phyloP scores from a whole-genome alignment of 2,113 vertebrate species.

The Pan paniscus region DNA sequence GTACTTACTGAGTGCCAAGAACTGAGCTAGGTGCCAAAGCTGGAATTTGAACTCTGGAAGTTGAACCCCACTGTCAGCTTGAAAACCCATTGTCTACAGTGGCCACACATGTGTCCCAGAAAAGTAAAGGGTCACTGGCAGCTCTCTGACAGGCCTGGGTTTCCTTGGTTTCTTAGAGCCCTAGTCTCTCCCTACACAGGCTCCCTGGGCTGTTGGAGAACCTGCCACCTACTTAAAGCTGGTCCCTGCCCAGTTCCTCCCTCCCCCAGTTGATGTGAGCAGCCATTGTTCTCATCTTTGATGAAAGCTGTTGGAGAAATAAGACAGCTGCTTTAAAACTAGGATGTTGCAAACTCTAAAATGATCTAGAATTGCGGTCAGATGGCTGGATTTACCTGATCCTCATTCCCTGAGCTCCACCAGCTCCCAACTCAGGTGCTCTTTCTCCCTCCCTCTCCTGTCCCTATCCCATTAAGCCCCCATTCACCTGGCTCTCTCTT shows the following conservation, averaged over 20 bases:
- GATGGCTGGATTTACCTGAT: not conserved
- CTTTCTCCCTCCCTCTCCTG: not conserved
- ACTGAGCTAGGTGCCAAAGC: not conserved
- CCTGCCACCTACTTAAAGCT: not conserved
- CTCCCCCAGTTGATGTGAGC: not conserved
- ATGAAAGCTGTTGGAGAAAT: not conserved
- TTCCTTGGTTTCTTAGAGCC: not conserved
- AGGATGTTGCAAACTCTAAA: not conserved
- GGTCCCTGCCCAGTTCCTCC: not conserved
- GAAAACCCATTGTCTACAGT: not conserved
- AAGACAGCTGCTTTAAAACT: not conserved
- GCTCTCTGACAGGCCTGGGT: not conserved
- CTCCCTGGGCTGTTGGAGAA: not conserved
- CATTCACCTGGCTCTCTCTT: not conserved
- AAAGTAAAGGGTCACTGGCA: not conserved
- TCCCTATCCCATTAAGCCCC: not conserved
- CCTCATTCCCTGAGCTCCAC: not conserved
- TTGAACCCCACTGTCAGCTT: not conserved
- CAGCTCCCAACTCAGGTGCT: not conserved
- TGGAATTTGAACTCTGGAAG: not conserved
- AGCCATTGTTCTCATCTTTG: not conserved
- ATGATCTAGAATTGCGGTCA: not conserved
- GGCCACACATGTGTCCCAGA: not conserved
- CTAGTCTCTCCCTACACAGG: not conserved
- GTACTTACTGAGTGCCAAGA: not conserved